These are phyloP conservation scores for Macropus fuliginosus DNA, from an alignment of 2,797 vertebrate species.

Conservation along the genomic window DNA sequence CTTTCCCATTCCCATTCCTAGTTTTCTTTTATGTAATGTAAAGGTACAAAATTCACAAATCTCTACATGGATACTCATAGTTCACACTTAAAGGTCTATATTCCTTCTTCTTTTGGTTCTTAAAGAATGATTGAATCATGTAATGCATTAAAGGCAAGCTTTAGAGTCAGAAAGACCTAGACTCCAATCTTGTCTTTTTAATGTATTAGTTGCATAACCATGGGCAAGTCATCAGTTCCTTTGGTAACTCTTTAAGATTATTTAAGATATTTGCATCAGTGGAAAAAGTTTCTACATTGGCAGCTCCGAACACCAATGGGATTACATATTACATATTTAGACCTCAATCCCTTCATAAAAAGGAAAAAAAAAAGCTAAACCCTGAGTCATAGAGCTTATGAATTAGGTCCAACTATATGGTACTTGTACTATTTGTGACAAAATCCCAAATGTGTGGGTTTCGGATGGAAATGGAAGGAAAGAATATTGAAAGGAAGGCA, in stretches of 20 bases:
- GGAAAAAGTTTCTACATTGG: background rate
- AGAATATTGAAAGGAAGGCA: background rate
- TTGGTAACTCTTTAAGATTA: background rate
- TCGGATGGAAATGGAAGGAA: background rate
- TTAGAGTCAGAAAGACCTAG: background rate
- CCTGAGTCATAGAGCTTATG: constrained; percentile 10
- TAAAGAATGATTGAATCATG: background rate
- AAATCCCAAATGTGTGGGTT: background rate
- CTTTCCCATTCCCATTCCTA: too few relatives aligned
- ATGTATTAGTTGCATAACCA: background rate
- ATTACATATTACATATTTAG: background rate
- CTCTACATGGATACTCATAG: background rate
- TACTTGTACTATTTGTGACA: constrained; percentile 39
- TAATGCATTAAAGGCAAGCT: background rate
- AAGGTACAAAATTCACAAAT: background rate
- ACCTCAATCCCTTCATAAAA: background rate
- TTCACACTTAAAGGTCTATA: background rate
- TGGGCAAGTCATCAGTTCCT: too few relatives aligned
- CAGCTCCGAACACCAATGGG: background rate
- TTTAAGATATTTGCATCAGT: background rate
- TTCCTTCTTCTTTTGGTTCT: background rate
- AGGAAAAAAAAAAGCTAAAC: constrained; percentile 11
- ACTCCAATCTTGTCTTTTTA: background rate
- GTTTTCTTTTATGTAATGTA: background rate
- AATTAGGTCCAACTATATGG: background rate